Evolutionary conservation across 2,888 invertebrate species (phyloP).

Genomic region (Microplitis manilae): DNA sequence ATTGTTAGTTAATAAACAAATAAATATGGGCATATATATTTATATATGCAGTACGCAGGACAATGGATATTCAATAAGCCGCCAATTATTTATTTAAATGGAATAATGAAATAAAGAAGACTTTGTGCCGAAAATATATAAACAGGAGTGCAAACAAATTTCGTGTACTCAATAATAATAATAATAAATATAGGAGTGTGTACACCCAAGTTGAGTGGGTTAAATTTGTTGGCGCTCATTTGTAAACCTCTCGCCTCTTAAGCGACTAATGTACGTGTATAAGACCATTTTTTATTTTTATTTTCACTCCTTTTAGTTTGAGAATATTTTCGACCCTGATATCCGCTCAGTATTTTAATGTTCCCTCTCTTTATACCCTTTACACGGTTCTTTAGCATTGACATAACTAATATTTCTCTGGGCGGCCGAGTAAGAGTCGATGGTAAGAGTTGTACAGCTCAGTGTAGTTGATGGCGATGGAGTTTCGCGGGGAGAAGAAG

Average conservation of each 20-base stretch:
- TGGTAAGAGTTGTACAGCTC: not conserved
- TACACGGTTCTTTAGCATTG: constrained; percentile 27
- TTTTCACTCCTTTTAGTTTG: not conserved
- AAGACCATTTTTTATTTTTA: not conserved
- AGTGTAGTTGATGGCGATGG: not conserved
- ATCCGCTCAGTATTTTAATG: constrained; percentile 1
- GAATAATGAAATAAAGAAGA: constrained; percentile 23
- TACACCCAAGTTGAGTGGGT: constrained; percentile 1
- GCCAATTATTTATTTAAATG: constrained; percentile 23
- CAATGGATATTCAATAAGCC: not conserved
- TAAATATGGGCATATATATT: too few relatives aligned
- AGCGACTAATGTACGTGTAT: not conserved
- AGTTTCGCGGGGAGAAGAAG: constrained; percentile 20
- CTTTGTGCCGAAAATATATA: constrained; percentile 7
- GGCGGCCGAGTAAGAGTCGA: constrained; percentile 25
- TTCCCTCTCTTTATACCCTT: constrained; percentile 3
- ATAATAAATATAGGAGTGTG: not conserved
- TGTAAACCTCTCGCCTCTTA: constrained; percentile 10
- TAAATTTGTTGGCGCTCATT: constrained; percentile 22
- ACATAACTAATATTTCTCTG: constrained; percentile 34
- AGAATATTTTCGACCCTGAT: constrained; percentile 18
- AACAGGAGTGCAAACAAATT: constrained; percentile 8
- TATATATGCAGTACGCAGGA: not conserved
- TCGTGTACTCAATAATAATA: not conserved
- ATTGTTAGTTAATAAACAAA: too few relatives aligned